Conservation (phyloP, 1,140 invertebrate species). For the Mizuhopecten yessoensis region DNA sequence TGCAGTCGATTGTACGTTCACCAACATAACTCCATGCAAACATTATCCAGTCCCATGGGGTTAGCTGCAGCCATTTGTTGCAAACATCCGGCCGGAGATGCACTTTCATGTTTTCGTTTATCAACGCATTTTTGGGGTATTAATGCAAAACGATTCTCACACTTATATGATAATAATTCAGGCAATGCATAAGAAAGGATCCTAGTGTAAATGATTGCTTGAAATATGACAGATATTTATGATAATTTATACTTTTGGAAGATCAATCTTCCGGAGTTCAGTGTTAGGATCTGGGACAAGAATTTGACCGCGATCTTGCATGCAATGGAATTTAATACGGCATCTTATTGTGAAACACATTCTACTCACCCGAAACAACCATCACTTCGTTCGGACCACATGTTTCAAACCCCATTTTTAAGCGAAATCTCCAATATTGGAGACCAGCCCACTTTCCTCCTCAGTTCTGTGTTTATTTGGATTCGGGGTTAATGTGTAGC, state of each 20-base stretch:
- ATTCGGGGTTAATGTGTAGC: slow-evolving; percentile 10
- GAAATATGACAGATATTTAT: neutral
- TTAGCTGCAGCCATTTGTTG: slow-evolving; percentile 30
- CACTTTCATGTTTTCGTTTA: neutral
- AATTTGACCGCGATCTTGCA: neutral
- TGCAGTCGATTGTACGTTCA: neutral
- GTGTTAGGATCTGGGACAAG: neutral
- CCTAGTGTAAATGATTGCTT: neutral
- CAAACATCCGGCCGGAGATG: slow-evolving; percentile 25
- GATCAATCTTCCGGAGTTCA: neutral
- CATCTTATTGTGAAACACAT: slow-evolving; percentile 82
- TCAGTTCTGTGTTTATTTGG: slow-evolving; percentile 38
- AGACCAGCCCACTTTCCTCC: slow-evolving; percentile 29
- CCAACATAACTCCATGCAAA: neutral
- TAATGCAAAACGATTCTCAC: neutral
- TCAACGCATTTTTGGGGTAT: neutral
- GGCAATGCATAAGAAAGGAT: neutral
- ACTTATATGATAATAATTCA: neutral
- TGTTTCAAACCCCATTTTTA: slow-evolving; percentile 92
- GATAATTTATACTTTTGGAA: neutral
- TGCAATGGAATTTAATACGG: neutral
- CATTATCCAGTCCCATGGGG: neutral
- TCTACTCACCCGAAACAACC: slow-evolving; percentile 95
- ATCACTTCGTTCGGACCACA: slow-evolving; percentile 99
- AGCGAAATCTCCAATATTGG: slow-evolving; percentile 18